A percentile compares a stretch with the other conserved stretches of the same genome.
Conservation (phyloP, 23 tunicate genomes). For the Styela clava region DNA sequence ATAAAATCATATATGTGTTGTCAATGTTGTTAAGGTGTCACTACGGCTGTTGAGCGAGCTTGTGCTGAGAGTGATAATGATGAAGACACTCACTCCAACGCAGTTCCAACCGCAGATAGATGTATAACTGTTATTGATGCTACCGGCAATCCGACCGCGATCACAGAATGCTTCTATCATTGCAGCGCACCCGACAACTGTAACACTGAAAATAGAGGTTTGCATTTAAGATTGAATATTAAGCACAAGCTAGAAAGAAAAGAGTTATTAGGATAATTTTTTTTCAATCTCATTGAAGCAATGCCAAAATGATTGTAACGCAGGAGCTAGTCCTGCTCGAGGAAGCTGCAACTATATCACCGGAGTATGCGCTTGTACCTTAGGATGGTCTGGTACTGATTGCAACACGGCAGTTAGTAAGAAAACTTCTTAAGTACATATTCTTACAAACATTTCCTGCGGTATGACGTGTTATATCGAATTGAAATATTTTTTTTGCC, state of each 20-base stretch:
- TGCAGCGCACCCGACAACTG: background rate
- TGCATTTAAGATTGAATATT: background rate
- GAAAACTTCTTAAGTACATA: no score
- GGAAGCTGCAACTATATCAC: constrained; percentile 34
- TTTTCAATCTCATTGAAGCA: background rate
- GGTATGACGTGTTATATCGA: no score
- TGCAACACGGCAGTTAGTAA: constrained; percentile 9
- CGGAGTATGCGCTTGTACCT: constrained; percentile 21
- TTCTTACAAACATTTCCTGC: no score
- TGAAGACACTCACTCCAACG: background rate
- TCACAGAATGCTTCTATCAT: background rate
- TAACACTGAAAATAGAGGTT: background rate
- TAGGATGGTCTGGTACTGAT: constrained; percentile 30
- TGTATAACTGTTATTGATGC: background rate
- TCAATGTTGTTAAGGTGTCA: no score
- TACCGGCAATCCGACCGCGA: background rate
- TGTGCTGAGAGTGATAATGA: background rate
- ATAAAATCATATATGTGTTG: no score
- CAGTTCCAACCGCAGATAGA: background rate
- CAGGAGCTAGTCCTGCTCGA: background rate
- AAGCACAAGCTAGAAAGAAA: no score
- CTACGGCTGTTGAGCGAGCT: no score
- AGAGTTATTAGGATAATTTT: no score
- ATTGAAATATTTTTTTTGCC: no score
- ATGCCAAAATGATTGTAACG: background rate